Percentiles rank a stretch among this genome's conserved stretches.
Evolutionary conservation across 2,888 invertebrate genomes (phyloP).

Genomic region (Phrixothrix hirtus): DNA sequence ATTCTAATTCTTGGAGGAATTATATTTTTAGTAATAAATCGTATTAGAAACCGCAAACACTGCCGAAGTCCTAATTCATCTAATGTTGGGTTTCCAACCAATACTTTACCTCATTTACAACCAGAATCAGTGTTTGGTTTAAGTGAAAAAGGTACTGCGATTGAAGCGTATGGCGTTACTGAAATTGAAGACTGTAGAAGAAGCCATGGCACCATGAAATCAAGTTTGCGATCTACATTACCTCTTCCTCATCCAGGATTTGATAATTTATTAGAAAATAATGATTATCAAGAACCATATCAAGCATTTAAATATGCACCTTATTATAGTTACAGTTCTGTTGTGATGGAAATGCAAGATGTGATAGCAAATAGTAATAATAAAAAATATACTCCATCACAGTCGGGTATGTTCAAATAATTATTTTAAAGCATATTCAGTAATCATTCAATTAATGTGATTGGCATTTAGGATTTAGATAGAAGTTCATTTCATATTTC

Average conservation of each 20-base stretch:
- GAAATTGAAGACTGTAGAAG: slow-evolving; percentile 64
- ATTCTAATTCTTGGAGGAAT: slow-evolving; percentile 73
- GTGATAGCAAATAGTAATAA: slow-evolving; percentile 60
- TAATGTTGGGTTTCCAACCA: slow-evolving; percentile 58
- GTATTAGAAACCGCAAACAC: slow-evolving; percentile 73
- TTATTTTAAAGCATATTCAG: not conserved
- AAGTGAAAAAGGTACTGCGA: slow-evolving; percentile 55
- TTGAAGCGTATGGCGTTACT: slow-evolving; percentile 63
- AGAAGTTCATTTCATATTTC: too few species aligned
- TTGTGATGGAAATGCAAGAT: slow-evolving; percentile 76
- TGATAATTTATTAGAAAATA: slow-evolving; percentile 64
- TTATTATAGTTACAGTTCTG: slow-evolving; percentile 76
- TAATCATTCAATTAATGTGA: not conserved
- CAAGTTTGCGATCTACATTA: slow-evolving; percentile 58
- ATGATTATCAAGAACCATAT: slow-evolving; percentile 80
- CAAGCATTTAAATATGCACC: slow-evolving; percentile 76
- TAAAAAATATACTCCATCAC: slow-evolving; percentile 45
- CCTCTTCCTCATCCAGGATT: slow-evolving; percentile 61
- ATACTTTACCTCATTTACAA: slow-evolving; percentile 55
- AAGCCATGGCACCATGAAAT: slow-evolving; percentile 59
- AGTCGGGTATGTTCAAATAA: slow-evolving; percentile 42
- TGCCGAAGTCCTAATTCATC: slow-evolving; percentile 72
- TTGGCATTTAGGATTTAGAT: too few species aligned
- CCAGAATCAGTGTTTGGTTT: slow-evolving; percentile 59
- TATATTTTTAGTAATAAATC: slow-evolving; percentile 71